A percentile compares a stretch with the other conserved stretches of the same genome.
Conservation (phyloP, 2,888 invertebrate species). For the Drosophila pseudotalamancana region DNA sequence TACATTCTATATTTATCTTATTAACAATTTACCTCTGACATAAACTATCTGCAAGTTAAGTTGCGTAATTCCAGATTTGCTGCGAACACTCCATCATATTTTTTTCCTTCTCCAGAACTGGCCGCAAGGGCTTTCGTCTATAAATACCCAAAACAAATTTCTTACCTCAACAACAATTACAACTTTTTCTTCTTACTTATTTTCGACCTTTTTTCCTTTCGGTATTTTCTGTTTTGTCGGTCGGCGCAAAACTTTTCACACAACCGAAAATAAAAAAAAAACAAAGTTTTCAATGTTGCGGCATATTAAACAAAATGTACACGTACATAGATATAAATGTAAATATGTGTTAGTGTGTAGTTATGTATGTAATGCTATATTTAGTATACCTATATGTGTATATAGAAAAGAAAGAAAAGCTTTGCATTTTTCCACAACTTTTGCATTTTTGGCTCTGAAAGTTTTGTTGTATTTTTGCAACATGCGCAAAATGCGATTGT, state of each 20-base stretch:
- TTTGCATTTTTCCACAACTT: constrained; percentile 58
- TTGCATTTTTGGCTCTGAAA: constrained; percentile 52
- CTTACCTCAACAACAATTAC: constrained; percentile 77
- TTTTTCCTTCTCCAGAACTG: constrained; percentile 14
- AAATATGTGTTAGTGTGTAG: neutral
- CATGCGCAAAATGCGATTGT: constrained; percentile 28
- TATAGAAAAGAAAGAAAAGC: constrained; percentile 30
- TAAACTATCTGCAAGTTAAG: neutral
- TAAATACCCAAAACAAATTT: constrained; percentile 62
- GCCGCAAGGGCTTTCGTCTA: constrained; percentile 46
- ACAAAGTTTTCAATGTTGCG: constrained; percentile 70
- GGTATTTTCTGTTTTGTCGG: constrained; percentile 43
- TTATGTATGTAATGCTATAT: constrained; percentile 16
- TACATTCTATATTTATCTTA: neutral
- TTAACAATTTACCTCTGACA: neutral
- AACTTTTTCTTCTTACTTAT: constrained; percentile 50
- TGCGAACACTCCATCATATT: constrained; percentile 40
- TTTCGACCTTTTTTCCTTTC: constrained; percentile 15
- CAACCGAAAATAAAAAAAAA: constrained; percentile 25
- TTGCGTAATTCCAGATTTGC: constrained; percentile 28
- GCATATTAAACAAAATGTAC: constrained; percentile 69
- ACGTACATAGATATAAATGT: constrained; percentile 10
- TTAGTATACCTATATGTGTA: constrained; percentile 15
- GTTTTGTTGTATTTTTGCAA: constrained; percentile 53
- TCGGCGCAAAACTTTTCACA: constrained; percentile 55